These are phyloP conservation scores for Paramisgurnus dabryanus DNA, from an alignment of 2,113 vertebrate species.

Conservation along the genomic window DNA sequence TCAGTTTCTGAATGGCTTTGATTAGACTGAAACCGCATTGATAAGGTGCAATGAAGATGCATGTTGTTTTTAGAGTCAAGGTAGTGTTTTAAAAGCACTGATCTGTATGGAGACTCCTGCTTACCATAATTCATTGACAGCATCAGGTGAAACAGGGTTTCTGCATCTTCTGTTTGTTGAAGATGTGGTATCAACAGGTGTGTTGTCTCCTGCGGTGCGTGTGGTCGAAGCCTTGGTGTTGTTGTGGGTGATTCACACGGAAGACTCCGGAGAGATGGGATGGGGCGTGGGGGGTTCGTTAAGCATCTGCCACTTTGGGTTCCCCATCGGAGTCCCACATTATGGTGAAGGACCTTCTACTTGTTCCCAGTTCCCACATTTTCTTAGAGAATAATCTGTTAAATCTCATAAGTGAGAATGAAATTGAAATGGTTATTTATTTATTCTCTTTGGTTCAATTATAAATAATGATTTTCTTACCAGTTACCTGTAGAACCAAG, in stretches of 20 bases:
- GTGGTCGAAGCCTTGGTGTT: conserved; percentile 1
- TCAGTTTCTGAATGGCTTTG: too few relatives aligned
- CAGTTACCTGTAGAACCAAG: not conserved
- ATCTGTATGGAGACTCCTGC: too few relatives aligned
- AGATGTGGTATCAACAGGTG: conserved; percentile 47
- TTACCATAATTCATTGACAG: not conserved
- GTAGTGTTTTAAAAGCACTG: not conserved
- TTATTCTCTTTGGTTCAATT: too few relatives aligned
- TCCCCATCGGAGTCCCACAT: not conserved
- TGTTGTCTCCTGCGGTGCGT: conserved; percentile 22
- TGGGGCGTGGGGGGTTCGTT: not conserved
- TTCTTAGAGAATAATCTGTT: not conserved
- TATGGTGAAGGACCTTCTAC: not conserved
- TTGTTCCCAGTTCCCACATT: not conserved
- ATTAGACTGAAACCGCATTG: too few relatives aligned
- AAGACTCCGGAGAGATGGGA: conserved; percentile 10
- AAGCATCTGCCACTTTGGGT: conserved; percentile 13
- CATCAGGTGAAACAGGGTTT: not conserved
- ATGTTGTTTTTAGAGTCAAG: conserved; percentile 9
- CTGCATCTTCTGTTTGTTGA: conserved; percentile 10
- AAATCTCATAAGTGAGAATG: not conserved
- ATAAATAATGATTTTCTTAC: too few relatives aligned
- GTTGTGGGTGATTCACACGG: conserved; percentile 24
- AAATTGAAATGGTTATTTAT: not conserved
- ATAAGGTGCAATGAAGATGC: too few relatives aligned